These are phyloP conservation scores for Onthophagus sagittarius DNA, from an alignment of 2,888 invertebrate genomes.

Conservation along the genomic window DNA sequence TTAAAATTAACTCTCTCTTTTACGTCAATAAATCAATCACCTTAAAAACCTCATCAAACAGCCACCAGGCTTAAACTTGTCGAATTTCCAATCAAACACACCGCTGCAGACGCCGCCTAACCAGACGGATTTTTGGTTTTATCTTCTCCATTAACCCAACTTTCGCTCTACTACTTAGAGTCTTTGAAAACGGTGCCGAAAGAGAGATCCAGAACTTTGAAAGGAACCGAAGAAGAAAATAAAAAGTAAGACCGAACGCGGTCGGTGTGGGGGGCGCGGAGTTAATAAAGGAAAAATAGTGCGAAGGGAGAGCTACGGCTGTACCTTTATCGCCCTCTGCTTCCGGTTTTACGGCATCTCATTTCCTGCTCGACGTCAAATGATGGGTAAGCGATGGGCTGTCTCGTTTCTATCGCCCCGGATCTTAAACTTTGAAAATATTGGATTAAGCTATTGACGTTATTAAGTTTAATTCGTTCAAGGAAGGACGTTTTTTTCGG, in stretches of 20 bases:
- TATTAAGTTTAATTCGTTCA: neutral
- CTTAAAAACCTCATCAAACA: neutral
- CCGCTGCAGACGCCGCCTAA: neutral
- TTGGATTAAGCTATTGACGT: neutral
- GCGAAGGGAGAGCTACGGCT: neutral
- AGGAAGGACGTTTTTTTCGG: too few relatives aligned
- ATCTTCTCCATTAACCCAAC: neutral
- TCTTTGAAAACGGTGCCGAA: neutral
- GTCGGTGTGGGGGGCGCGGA: neutral
- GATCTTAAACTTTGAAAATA: neutral
- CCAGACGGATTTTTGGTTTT: neutral
- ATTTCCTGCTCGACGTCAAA: neutral
- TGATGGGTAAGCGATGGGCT: neutral
- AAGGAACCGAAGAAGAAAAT: neutral
- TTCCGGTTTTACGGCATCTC: neutral
- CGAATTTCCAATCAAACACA: neutral
- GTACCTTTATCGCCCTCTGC: neutral
- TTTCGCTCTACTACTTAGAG: neutral
- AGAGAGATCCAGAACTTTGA: neutral
- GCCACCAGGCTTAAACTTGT: neutral
- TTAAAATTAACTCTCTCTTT: neutral
- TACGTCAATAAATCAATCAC: neutral
- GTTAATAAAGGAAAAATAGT: neutral
- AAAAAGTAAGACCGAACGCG: neutral
- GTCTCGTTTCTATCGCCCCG: neutral